phyloP scores from a whole-genome alignment of 2,888 invertebrate species.

The Graphium colonna region DNA sequence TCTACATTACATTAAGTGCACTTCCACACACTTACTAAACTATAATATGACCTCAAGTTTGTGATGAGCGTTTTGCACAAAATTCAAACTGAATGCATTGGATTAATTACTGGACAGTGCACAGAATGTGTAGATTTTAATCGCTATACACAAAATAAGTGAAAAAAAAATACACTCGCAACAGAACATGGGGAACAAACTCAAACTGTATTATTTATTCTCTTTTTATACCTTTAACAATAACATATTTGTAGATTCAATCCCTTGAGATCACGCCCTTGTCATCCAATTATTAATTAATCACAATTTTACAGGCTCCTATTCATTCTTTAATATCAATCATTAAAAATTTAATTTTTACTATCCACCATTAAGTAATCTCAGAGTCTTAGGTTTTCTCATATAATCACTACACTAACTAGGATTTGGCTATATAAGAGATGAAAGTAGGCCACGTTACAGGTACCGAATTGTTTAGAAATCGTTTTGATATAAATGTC shows the following conservation, averaged over 20 bases:
- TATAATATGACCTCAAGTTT: slow-evolving; percentile 15
- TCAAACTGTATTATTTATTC: slow-evolving; percentile 31
- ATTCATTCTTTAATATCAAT: slow-evolving; percentile 35
- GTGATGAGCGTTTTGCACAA: neutral
- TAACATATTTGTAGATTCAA: slow-evolving; percentile 41
- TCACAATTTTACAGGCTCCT: slow-evolving; percentile 63
- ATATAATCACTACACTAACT: slow-evolving; percentile 43
- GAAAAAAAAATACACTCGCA: slow-evolving; percentile 40
- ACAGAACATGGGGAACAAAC: slow-evolving; percentile 33
- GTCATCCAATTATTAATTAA: slow-evolving; percentile 52
- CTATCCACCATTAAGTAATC: slow-evolving; percentile 21
- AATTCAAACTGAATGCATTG: slow-evolving; percentile 38
- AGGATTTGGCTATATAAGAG: slow-evolving; percentile 51
- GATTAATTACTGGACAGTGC: slow-evolving; percentile 39
- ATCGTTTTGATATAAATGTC: slow-evolving; percentile 32
- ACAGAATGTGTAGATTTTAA: slow-evolving; percentile 33
- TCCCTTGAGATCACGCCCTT: slow-evolving; percentile 66
- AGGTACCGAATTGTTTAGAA: slow-evolving; percentile 40
- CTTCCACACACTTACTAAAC: slow-evolving; percentile 43
- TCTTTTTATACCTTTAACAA: slow-evolving; percentile 3
- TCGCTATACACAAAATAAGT: slow-evolving; percentile 37
- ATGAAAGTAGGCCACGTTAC: slow-evolving; percentile 53
- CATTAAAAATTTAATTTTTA: slow-evolving; percentile 12
- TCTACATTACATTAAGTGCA: slow-evolving; percentile 63
- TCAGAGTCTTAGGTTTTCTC: slow-evolving; percentile 32